Percentiles rank a stretch among this genome's conserved stretches.
Evolutionary conservation across 2,888 invertebrate species (phyloP).

Genomic region (Caradrina kadenii): DNA sequence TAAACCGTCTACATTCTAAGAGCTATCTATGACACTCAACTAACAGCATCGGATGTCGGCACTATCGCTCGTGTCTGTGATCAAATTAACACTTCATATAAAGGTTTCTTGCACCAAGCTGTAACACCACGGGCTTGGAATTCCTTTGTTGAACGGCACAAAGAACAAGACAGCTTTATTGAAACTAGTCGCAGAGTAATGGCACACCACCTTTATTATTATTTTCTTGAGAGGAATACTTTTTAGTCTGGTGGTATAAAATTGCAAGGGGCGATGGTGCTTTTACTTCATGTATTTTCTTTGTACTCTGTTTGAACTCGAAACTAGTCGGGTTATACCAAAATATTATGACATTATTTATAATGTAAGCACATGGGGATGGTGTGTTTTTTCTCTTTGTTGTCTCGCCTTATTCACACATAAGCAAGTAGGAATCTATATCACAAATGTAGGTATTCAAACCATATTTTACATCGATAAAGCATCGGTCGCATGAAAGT

Average conservation of each 20-base stretch:
- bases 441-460: too few species aligned
- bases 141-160: conserved; percentile 66
- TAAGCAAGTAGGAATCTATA: too few species aligned
- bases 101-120: conserved; percentile 44
- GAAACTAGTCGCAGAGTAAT: conserved; percentile 60
- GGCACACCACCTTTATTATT: conserved; percentile 25
- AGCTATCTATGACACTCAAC: neutral
- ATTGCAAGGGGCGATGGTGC: neutral
- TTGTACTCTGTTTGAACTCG: too few species aligned
- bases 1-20: conserved; percentile 11
- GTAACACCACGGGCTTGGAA: conserved; percentile 45
- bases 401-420: too few species aligned
- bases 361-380: too few species aligned
- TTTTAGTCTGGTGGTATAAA: neutral
- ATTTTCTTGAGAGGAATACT: conserved; percentile 33
- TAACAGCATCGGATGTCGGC: conserved; percentile 6
- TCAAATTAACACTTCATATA: conserved; percentile 63
- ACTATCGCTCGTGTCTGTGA: conserved; percentile 37
- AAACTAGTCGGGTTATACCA: too few species aligned
- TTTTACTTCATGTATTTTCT: neutral
- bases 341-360: too few species aligned
- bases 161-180: conserved; percentile 65
- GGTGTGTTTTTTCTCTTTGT: too few species aligned
- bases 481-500: too few species aligned
- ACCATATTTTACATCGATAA: too few species aligned